These are phyloP conservation scores for Adoxophyes honmai DNA, from an alignment of 1,140 invertebrate species.

Conservation along the genomic window DNA sequence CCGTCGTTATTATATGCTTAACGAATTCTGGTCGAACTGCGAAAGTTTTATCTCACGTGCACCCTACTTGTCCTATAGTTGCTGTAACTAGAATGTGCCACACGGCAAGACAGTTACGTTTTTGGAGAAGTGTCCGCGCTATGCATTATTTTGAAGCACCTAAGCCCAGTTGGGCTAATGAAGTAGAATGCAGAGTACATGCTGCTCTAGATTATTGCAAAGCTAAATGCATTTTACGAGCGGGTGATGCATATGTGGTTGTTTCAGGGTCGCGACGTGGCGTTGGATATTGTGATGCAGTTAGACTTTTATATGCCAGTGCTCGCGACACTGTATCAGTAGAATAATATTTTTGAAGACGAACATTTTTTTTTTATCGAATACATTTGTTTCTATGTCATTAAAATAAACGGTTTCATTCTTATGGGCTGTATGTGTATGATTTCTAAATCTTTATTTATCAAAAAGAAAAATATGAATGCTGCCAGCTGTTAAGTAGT, in stretches of 20 bases:
- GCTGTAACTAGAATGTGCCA: constrained; percentile 83
- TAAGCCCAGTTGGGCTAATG: constrained; percentile 80
- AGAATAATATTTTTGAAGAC: constrained; percentile 36
- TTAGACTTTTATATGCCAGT: constrained; percentile 82
- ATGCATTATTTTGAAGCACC: constrained; percentile 78
- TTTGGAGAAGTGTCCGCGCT: constrained; percentile 85
- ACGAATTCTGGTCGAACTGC: constrained; percentile 86
- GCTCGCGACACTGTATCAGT: constrained; percentile 50
- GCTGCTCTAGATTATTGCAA: constrained; percentile 84
- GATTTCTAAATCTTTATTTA: too few species aligned
- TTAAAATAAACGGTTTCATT: too few species aligned
- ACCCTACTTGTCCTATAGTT: constrained; percentile 85
- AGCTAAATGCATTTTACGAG: constrained; percentile 79
- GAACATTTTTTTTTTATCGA: too few species aligned
- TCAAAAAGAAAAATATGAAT: too few species aligned
- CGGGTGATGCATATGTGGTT: constrained; percentile 84
- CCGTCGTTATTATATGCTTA: constrained; percentile 83
- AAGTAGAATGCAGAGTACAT: constrained; percentile 85
- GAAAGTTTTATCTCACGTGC: constrained; percentile 83
- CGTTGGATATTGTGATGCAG: constrained; percentile 86
- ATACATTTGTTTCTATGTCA: too few species aligned
- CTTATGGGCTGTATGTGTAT: too few species aligned
- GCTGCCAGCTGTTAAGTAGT: too few species aligned
- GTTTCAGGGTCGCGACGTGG: constrained; percentile 87
- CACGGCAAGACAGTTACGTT: constrained; percentile 82